Conservation (phyloP, 2,113 vertebrate genomes). For the Ellobius talpinus region DNA sequence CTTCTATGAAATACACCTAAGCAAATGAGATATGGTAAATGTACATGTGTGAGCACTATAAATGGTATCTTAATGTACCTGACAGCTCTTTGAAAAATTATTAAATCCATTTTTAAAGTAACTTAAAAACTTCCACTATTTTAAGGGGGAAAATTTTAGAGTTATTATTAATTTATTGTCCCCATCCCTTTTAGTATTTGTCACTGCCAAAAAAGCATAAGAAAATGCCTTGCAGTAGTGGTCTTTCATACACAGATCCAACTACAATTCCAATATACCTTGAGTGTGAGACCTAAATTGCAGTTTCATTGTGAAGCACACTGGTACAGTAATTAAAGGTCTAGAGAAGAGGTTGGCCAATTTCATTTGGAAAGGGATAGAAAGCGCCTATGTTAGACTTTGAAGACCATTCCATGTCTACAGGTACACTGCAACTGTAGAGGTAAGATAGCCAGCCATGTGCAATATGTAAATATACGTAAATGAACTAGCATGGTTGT, state of each 20-base stretch:
- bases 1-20: not conserved
- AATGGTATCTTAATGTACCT: not conserved
- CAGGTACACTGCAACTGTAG: not conserved
- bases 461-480: not conserved
- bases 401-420: not conserved
- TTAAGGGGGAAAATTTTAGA: not conserved
- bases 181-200: not conserved
- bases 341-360: not conserved
- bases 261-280: not conserved
- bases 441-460: not conserved
- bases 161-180: not conserved
- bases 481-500: not conserved
- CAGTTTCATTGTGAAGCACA: not conserved
- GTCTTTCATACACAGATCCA: not conserved
- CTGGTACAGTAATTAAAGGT: not conserved
- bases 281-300: not conserved
- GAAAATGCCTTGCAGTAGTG: not conserved
- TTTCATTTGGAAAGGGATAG: not conserved
- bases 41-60: not conserved
- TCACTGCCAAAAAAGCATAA: not conserved
- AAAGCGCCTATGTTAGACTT: not conserved
- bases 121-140: not conserved
- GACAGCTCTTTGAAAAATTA: conserved; percentile 4
- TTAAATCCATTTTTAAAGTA: conserved; percentile 1
- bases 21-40: not conserved